Conservation (phyloP, 1,140 invertebrate species). For the Lithobius niger region DNA sequence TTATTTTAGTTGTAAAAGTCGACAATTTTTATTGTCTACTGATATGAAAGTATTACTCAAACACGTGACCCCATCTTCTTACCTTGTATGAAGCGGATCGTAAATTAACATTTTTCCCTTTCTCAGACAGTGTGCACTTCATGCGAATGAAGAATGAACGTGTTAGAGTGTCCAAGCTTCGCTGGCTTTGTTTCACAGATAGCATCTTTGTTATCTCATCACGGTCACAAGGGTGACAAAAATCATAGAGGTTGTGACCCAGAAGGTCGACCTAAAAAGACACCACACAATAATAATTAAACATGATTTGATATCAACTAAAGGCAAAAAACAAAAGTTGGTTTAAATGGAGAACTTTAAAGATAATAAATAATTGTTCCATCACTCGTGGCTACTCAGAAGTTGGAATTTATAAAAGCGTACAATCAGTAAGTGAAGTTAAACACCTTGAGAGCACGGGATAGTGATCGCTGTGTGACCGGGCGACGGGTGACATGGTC, state of each 20-base stretch:
- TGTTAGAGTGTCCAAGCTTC: slow-evolving; percentile 23
- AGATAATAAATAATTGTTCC: too few relatives aligned
- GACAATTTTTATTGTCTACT: too few relatives aligned
- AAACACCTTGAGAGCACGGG: too few relatives aligned
- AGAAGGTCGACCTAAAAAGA: slow-evolving; percentile 71
- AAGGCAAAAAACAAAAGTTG: too few relatives aligned
- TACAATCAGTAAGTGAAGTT: too few relatives aligned
- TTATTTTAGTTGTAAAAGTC: neutral
- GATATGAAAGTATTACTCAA: neutral
- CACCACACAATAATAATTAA: too few relatives aligned
- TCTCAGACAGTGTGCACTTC: slow-evolving; percentile 80
- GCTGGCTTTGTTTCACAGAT: slow-evolving; percentile 25
- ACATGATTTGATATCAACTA: too few relatives aligned
- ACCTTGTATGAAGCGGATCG: slow-evolving; percentile 91
- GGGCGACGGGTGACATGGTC: too few relatives aligned
- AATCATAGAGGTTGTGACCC: slow-evolving; percentile 86
- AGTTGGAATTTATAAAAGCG: too few relatives aligned
- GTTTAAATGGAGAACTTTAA: too few relatives aligned
- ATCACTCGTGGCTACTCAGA: too few relatives aligned
- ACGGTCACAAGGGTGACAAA: slow-evolving; percentile 88
- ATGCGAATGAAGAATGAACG: slow-evolving; percentile 63
- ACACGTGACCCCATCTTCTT: slow-evolving; percentile 20
- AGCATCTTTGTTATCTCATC: slow-evolving; percentile 75
- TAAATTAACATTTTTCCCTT: slow-evolving; percentile 78
- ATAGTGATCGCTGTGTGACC: too few relatives aligned